Evolutionary conservation across 2,888 invertebrate species (phyloP).

Genomic region (Hyposoter dolosus): DNA sequence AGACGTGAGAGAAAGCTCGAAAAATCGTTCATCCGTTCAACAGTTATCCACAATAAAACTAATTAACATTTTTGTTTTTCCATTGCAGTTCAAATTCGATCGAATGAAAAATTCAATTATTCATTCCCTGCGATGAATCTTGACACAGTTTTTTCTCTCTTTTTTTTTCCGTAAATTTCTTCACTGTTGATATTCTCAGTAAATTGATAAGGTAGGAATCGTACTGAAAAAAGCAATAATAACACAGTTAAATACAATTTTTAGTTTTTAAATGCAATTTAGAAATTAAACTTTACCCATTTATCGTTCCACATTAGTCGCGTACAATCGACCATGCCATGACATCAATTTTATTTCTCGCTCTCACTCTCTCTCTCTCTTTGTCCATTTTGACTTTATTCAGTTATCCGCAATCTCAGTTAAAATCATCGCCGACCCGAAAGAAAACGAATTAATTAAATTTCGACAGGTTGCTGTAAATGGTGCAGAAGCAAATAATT

Average conservation of each 20-base stretch:
- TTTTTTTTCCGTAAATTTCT: background rate
- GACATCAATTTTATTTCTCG: background rate
- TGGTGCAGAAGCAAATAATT: constrained; percentile 48
- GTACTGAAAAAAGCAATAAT: constrained; percentile 13
- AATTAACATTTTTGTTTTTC: background rate
- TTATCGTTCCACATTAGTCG: background rate
- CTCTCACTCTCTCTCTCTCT: background rate
- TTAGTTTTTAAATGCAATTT: background rate
- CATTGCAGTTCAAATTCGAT: background rate
- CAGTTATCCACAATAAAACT: background rate
- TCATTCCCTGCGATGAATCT: background rate
- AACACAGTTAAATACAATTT: background rate
- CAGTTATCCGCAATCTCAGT: constrained; percentile 17
- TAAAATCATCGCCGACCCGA: constrained; percentile 1
- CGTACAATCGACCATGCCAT: background rate
- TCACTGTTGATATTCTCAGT: background rate
- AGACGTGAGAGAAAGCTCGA: background rate
- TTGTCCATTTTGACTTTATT: background rate
- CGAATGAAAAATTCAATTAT: background rate
- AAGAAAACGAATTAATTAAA: background rate
- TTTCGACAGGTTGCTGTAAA: constrained; percentile 50
- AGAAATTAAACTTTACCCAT: background rate
- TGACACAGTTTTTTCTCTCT: background rate
- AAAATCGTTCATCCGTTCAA: background rate
- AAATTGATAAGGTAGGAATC: constrained; percentile 1